Base-by-base conservation (phyloP, 1,140 invertebrate species). In the Lasioglossum baleicum region DNA sequence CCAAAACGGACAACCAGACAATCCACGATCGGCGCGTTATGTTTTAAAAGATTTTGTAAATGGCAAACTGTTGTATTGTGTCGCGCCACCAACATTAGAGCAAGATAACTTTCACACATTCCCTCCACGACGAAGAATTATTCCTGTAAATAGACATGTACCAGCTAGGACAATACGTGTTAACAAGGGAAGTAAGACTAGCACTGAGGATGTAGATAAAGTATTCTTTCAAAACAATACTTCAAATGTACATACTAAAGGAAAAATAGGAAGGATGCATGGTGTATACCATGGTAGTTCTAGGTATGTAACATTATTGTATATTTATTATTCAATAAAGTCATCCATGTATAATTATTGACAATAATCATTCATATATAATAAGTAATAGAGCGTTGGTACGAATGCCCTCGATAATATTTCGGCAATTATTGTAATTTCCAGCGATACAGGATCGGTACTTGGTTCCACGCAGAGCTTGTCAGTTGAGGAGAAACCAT, bases 1-100 rank as follows among this genome's bases (percentile, higher is more conserved):
- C 1, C 96, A 96, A 22, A 96, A 97, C 88, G 98, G 98, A 0
- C 95, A 98, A 83, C 98, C 99, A 0, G 99, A 99, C 94, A 96
- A 96, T 91, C 95, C 98, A 0, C 94, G 98, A 72, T 96, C 98
- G 6, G 96, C 98, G 2, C 95, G 98, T 48, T 95, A 96, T 58
- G 94, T 99, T 82, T 94, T 99, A 0, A 99, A 99, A 92, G 98
- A 99, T 92, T 99, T 97, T 90, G 96, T 99, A 1, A 97, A 96
- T 90, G 99, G 98, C 6, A 96, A 95, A 87, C 92, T 99, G 11
- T 92, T 97, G 0, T 99, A 96, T 94, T 97, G 96, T 86, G 93
- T 96, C 85, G 95, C 97, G 0, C 99, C 99, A 26, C 97, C 98
- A 3, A 95, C 93, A n/a, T 84, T 94, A 42, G 82, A 94, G n/a